Base-by-base conservation (phyloP, 2,113 vertebrate genomes). In the Puntigrus tetrazona region DNA sequence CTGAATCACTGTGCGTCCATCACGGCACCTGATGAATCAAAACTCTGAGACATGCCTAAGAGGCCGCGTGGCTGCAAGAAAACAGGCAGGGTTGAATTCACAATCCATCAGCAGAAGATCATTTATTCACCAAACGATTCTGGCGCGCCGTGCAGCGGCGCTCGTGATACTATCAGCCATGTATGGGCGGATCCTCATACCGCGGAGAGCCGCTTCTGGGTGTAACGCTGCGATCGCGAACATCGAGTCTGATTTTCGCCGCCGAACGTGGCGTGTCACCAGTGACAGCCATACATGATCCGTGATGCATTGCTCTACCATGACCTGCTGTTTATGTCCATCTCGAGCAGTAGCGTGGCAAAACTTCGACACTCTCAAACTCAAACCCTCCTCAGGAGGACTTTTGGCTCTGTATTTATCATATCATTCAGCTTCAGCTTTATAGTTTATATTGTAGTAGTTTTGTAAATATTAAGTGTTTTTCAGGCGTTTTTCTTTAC, bases 41-140 rank as follows among this genome's bases (percentile, higher is more conserved):
- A 98, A 97, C 97, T 99, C 95, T 97, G 93, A 96, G 97, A 98
- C 96, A 98, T 96, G 96, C 97, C n/a, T 98, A 98, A 98, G 97
- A 87, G 97, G 96, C 90, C 95, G 94, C 87, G 94, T 93, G 94
- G 95, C 97, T 99, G 97, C 89, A 96, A 97, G 94, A 91, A 95
- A 95, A 96, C 89, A 95, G 90, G 94, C 93, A 92, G 18, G 45
- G n/a, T 31, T 22, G 50, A 45, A 75, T 31, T 75, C 45, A 75
- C 43, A 75, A 31, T 50, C 45, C 43, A 50, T 20, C 16, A 50
- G 43, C 41, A 47, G n/a, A 74, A 47, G 11, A 45, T 74, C 10
- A 41, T 13, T 18, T 14, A 29, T 45, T 70, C 34, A 38, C n/a
- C 16, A 22, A 36, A 36, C 22, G 20, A 3, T 22, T 22, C n/a